Percentiles rank a stretch among this genome's conserved stretches.
Conservation (phyloP, 2,888 invertebrate species). For the Andrena praecox region DNA sequence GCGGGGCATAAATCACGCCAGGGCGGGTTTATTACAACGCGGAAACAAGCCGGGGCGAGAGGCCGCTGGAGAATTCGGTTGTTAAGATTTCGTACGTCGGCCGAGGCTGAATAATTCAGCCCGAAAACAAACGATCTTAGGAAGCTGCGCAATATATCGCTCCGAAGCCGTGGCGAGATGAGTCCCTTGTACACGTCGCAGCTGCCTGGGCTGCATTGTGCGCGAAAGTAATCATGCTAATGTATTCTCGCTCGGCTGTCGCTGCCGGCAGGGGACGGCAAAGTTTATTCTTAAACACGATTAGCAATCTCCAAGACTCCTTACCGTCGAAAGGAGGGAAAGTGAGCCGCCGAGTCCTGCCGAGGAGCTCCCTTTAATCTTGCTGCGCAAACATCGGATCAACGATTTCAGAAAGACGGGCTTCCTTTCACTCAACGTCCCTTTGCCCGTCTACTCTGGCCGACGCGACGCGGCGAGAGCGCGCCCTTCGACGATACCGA, state of each 20-base stretch:
- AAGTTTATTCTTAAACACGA: slow-evolving; percentile 75
- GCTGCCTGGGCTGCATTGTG: slow-evolving; percentile 66
- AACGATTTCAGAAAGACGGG: slow-evolving; percentile 54
- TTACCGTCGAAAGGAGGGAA: slow-evolving; percentile 14
- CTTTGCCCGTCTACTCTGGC: neutral
- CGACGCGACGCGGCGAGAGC: neutral
- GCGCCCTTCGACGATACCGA: slow-evolving; percentile 1
- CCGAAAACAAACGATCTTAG: slow-evolving; percentile 70
- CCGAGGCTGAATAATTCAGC: slow-evolving; percentile 68
- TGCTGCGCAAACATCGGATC: slow-evolving; percentile 63
- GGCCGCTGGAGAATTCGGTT: slow-evolving; percentile 57
- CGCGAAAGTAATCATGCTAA: slow-evolving; percentile 75
- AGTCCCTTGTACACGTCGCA: slow-evolving; percentile 70
- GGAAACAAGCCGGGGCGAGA: slow-evolving; percentile 41
- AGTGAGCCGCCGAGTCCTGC: slow-evolving; percentile 46
- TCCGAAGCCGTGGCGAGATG: slow-evolving; percentile 54
- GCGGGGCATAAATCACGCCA: slow-evolving; percentile 44
- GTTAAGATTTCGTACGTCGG: slow-evolving; percentile 69
- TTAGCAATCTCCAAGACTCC: slow-evolving; percentile 67
- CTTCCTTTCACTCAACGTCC: slow-evolving; percentile 12
- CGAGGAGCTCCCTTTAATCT: slow-evolving; percentile 62
- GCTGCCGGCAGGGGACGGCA: slow-evolving; percentile 42
- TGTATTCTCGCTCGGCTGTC: slow-evolving; percentile 70
- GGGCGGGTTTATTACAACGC: slow-evolving; percentile 49
- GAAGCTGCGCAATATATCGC: slow-evolving; percentile 65